Conservation (phyloP, 2,888 invertebrate genomes). For the Stramonita haemastoma region DNA sequence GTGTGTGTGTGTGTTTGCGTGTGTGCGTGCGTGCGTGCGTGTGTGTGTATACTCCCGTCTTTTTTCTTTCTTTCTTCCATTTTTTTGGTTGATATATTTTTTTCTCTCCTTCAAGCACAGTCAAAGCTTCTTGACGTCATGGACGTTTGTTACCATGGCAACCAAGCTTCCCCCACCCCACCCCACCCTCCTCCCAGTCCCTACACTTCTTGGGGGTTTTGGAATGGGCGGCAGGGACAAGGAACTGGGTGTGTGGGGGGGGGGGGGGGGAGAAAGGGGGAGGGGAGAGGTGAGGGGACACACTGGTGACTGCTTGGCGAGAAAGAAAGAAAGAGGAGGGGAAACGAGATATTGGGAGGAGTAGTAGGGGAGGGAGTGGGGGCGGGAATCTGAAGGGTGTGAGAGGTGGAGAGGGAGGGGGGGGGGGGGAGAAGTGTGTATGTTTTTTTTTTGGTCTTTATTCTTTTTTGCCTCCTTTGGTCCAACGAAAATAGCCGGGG, state of each 20-base stretch:
- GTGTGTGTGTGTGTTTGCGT: too few relatives aligned
- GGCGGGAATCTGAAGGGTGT: too few relatives aligned
- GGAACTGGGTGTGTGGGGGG: neutral
- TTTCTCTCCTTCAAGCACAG: neutral
- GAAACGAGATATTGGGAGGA: too few relatives aligned
- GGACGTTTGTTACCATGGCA: neutral
- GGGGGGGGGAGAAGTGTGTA: too few relatives aligned
- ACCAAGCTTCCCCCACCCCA: neutral
- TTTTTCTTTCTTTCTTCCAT: neutral
- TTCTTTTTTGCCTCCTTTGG: too few relatives aligned
- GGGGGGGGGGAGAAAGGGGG: neutral
- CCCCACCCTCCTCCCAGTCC: neutral
- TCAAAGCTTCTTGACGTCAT: slow-evolving; percentile 2
- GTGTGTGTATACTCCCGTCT: neutral
- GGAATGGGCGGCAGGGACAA: neutral
- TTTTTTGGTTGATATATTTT: neutral
- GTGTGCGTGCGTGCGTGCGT: too few relatives aligned
- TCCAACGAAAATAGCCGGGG: neutral
- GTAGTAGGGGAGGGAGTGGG: too few relatives aligned
- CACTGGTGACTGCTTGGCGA: too few relatives aligned
- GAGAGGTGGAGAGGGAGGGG: too few relatives aligned
- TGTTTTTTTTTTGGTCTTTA: too few relatives aligned
- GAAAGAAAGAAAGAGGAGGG: too few relatives aligned
- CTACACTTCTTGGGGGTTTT: neutral
- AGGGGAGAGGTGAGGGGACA: neutral